phyloP scores from a whole-genome alignment of 2,888 invertebrate genomes.

The Cephus pygmeus region DNA sequence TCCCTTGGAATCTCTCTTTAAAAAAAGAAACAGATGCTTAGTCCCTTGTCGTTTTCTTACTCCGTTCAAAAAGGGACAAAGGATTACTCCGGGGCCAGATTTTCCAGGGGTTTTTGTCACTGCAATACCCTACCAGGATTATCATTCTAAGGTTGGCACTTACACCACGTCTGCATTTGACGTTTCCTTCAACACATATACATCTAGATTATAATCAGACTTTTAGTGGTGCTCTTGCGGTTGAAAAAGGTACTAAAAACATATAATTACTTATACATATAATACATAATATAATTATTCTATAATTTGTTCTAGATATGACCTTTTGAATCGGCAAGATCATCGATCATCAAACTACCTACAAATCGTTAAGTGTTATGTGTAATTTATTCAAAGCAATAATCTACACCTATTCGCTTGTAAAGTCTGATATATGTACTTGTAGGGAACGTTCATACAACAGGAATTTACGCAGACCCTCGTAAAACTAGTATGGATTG shows the following conservation, averaged over 20 bases:
- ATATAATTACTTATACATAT: neutral
- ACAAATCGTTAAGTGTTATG: neutral
- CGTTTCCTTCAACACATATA: neutral
- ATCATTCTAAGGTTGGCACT: neutral
- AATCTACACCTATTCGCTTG: neutral
- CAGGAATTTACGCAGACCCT: conserved; percentile 53
- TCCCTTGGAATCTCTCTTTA: neutral
- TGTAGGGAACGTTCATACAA: neutral
- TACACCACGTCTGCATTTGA: neutral
- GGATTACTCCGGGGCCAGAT: neutral
- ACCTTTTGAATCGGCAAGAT: no score
- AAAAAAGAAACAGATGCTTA: neutral
- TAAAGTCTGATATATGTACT: neutral
- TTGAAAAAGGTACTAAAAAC: neutral
- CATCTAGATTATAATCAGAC: neutral
- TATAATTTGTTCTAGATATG: neutral
- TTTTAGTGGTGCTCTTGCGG: neutral
- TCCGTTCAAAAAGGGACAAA: neutral
- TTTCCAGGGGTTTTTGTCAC: neutral
- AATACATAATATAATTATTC: neutral
- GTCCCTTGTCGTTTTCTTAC: neutral
- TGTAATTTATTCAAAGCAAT: neutral
- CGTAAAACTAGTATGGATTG: conserved; percentile 60
- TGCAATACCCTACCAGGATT: neutral
- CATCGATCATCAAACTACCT: neutral